Evolutionary conservation across 2,888 invertebrate species (phyloP), one percentile per base, ranked within the genome.

Genomic region (Diabrotica balteata): DNA sequence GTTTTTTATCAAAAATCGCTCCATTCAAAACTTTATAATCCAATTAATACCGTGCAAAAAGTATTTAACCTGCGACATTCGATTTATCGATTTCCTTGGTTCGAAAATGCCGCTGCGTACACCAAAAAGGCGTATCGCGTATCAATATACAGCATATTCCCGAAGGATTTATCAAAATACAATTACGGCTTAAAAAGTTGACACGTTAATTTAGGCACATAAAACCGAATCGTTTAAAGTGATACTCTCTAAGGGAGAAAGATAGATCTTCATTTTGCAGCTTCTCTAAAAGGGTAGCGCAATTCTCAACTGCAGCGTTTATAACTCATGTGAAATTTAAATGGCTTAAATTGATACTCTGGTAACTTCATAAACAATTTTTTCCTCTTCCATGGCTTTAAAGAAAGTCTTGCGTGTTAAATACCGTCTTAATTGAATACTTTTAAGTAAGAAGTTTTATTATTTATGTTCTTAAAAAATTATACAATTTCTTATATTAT

Each of bases 121-220:
- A 32, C 32, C 32, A 44, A 57, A 57, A 45, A 54, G 43, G 53
- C 42, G 22, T 32, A 8, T 45, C 17, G 55, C 17, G 17, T 51
- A 59, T 59, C 59, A 9, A 51, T 43, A 51, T 43, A 5, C 22
- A 7, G 7, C 50, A 60, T 54, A 54, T 54, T 42, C 54, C n/a
- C 54, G 32, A 45, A 22, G 61, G 46, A 62, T 53, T 62, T 46
- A 62, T 53, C 47, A 52, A 62, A 62, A 53, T 54, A 46, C 53
- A 62, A 62, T 62, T 32, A 62, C 2, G 61, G 61, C 53, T 53
- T 62, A n/a, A 45, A 52, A 52, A 53, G 17, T 53, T 62, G 46
- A 62, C 61, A 62, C 54, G 53, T 53, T 46, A 45, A 53, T 62
- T 53, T 62, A 46, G 45, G 53, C 52, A 54, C 22, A 47, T 11